Percentiles rank a stretch among this genome's conserved stretches.
These are phyloP conservation scores for Spodoptera exigua DNA, from an alignment of 2,888 invertebrate species.

Conservation along the genomic window DNA sequence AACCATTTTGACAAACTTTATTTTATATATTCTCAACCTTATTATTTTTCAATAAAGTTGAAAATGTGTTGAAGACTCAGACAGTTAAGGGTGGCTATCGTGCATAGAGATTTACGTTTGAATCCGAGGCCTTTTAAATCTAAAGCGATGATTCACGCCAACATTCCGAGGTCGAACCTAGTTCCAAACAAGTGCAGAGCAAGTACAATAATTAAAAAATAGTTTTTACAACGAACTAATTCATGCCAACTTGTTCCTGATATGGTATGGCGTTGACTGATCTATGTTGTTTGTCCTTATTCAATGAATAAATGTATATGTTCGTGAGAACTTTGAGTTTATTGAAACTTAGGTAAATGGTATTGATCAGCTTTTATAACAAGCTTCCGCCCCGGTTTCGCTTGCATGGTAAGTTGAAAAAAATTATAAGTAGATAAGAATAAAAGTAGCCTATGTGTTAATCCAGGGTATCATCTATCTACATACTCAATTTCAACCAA, in stretches of 20 bases:
- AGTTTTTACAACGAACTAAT: slow-evolving; percentile 35
- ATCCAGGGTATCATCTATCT: too few species aligned
- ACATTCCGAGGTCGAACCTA: slow-evolving; percentile 38
- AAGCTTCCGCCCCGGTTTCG: too few species aligned
- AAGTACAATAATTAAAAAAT: slow-evolving; percentile 37
- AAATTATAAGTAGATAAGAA: too few species aligned
- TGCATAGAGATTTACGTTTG: slow-evolving; percentile 31
- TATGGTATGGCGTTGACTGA: slow-evolving; percentile 28
- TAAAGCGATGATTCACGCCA: slow-evolving; percentile 45
- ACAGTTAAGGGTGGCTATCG: too few species aligned
- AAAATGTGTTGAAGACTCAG: too few species aligned
- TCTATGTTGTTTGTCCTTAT: slow-evolving; percentile 32
- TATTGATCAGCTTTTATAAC: too few species aligned
- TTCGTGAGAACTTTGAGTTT: slow-evolving; percentile 11
- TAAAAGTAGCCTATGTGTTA: too few species aligned
- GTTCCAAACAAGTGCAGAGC: slow-evolving; percentile 21
- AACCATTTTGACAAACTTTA: too few species aligned
- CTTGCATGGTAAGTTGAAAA: too few species aligned
- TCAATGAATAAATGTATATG: slow-evolving; percentile 4
- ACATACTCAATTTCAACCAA: too few species aligned
- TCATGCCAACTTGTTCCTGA: slow-evolving; percentile 19
- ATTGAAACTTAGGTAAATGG: background rate
- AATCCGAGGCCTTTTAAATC: slow-evolving; percentile 34
- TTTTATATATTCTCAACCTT: too few species aligned
- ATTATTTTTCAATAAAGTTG: too few species aligned